phyloP scores from a whole-genome alignment of 1,140 invertebrate species.

The Rhopalosiphum maidis region DNA sequence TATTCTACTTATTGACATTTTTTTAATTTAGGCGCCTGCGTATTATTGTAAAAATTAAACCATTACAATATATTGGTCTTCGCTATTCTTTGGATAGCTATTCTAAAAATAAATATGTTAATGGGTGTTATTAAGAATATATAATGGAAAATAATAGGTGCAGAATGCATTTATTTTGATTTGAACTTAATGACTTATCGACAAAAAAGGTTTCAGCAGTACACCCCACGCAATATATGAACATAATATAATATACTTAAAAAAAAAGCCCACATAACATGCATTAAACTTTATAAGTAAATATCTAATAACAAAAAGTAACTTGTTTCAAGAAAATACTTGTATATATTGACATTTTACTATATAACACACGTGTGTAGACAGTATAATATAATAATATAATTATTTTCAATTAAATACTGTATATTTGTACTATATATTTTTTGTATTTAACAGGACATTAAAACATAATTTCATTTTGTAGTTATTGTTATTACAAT shows the following conservation, averaged over 20 bases:
- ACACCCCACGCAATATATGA: neutral
- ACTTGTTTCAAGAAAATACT: neutral
- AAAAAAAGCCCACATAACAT: neutral
- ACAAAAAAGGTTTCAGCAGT: constrained; percentile 5
- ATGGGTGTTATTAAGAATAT: neutral
- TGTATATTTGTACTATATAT: neutral
- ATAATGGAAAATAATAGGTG: neutral
- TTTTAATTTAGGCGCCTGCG: neutral
- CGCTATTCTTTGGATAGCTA: neutral
- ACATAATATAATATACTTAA: neutral
- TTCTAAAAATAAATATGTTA: neutral
- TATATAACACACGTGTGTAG: neutral
- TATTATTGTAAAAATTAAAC: constrained; percentile 15
- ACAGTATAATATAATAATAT: no score
- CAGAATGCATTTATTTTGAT: neutral
- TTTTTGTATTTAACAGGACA: neutral
- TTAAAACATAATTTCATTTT: neutral
- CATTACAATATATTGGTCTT: neutral
- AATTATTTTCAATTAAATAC: neutral
- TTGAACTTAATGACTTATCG: neutral
- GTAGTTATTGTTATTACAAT: neutral
- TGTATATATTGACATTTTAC: neutral
- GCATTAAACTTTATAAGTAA: neutral
- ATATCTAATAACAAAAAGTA: neutral
- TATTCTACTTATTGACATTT: neutral